Conservation (phyloP, 2,113 vertebrate genomes). For the Galeopterus variegatus region DNA sequence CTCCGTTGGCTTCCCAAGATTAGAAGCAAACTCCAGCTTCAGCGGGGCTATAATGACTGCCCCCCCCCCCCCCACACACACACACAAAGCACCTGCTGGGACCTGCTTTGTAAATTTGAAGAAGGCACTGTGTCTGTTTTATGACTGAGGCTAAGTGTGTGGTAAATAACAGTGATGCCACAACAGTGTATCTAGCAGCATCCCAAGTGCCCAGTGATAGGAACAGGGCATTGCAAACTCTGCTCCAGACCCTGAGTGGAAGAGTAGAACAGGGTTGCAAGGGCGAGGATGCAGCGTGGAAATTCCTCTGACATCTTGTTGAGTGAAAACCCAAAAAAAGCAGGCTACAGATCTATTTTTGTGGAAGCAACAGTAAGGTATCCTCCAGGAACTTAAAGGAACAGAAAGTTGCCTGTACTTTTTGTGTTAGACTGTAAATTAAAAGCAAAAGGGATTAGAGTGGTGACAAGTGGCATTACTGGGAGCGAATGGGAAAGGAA, state of each 20-base stretch:
- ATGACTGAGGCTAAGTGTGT: not conserved
- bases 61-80: not conserved
- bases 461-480: not conserved
- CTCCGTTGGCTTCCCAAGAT: not conserved
- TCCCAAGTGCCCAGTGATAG: not conserved
- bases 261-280: not conserved
- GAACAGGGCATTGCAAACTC: not conserved
- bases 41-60: not conserved
- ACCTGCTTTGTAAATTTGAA: not conserved
- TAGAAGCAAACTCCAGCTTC: not conserved
- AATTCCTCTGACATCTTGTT: not conserved
- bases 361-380: not conserved
- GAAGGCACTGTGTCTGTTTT: not conserved
- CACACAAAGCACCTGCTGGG: not conserved
- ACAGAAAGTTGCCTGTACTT: not conserved
- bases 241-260: not conserved
- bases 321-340: not conserved
- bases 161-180: not conserved
- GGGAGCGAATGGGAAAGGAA: not conserved
- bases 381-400: slow-evolving; percentile 49
- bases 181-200: not conserved
- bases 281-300: not conserved
- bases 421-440: not conserved
- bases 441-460: slow-evolving; percentile 9
- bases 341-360: slow-evolving; percentile 13